Evolutionary conservation across 2,113 vertebrate species (phyloP).

Genomic region (Silurus meridionalis): DNA sequence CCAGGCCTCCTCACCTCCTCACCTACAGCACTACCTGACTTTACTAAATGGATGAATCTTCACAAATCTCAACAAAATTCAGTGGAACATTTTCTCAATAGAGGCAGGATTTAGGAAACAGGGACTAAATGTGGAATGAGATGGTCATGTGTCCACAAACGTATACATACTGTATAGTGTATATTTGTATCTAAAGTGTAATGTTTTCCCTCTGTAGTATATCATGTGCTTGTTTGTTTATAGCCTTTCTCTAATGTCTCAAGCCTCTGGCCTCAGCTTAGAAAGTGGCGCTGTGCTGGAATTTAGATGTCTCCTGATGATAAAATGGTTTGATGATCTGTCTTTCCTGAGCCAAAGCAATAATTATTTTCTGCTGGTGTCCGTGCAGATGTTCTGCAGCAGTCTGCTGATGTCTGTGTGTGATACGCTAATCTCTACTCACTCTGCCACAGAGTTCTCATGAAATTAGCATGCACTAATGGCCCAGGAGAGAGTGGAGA

Average conservation of each 20-base stretch:
- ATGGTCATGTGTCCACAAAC: too few species aligned
- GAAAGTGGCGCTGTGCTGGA: slow-evolving; percentile 17
- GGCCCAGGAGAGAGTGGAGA: neutral
- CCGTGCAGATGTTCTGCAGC: neutral
- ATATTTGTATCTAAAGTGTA: too few species aligned
- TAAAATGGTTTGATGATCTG: neutral
- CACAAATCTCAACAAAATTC: too few species aligned
- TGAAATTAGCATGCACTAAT: neutral
- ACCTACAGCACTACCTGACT: too few species aligned
- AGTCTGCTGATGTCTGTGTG: neutral
- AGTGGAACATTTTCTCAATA: too few species aligned
- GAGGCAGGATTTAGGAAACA: too few species aligned
- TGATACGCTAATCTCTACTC: neutral
- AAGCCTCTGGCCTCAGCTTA: neutral
- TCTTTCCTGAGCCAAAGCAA: neutral
- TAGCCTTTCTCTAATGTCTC: neutral
- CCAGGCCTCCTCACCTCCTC: too few species aligned
- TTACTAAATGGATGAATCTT: too few species aligned
- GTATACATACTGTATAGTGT: too few species aligned
- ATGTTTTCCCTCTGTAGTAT: neutral
- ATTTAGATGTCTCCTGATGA: slow-evolving; percentile 18
- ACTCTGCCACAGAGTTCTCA: neutral
- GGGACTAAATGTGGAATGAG: neutral
- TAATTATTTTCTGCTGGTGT: slow-evolving; percentile 1
- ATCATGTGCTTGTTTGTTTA: neutral